Conservation (phyloP, 2,797 vertebrate species). For the Luscinia luscinia region DNA sequence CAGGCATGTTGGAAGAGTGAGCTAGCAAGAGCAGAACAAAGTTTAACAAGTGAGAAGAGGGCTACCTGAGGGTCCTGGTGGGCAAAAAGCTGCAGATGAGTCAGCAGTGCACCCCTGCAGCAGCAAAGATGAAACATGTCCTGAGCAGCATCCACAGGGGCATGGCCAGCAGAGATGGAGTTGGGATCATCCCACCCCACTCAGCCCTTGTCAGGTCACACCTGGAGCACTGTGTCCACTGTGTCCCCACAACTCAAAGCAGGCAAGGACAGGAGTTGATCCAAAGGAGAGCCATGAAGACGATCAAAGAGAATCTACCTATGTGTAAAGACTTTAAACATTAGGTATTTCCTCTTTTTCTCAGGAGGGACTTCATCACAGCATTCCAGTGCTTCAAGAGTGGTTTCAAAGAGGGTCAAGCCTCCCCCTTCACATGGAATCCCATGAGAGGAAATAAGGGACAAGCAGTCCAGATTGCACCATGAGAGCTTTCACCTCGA, state of each 20-base stretch:
- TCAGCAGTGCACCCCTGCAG: neutral
- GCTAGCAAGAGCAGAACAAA: neutral
- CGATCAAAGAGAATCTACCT: neutral
- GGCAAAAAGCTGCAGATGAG: neutral
- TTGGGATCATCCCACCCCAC: fast-evolving
- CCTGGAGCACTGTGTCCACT: fast-evolving
- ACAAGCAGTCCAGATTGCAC: neutral
- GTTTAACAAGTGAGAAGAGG: neutral
- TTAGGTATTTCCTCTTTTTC: neutral
- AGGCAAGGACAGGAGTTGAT: neutral
- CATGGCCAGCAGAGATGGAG: neutral
- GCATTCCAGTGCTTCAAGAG: neutral
- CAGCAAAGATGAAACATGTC: neutral
- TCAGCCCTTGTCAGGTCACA: neutral
- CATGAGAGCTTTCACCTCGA: neutral
- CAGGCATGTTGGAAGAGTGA: neutral
- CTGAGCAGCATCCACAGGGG: fast-evolving
- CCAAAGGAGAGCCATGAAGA: neutral
- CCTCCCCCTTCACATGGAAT: neutral
- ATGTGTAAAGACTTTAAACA: neutral
- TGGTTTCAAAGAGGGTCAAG: neutral
- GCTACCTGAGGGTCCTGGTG: neutral
- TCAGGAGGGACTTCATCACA: neutral
- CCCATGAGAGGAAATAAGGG: neutral
- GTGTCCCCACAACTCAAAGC: neutral